Base-by-base conservation (phyloP, 2,113 vertebrate genomes). In the Bothrops jararaca region DNA sequence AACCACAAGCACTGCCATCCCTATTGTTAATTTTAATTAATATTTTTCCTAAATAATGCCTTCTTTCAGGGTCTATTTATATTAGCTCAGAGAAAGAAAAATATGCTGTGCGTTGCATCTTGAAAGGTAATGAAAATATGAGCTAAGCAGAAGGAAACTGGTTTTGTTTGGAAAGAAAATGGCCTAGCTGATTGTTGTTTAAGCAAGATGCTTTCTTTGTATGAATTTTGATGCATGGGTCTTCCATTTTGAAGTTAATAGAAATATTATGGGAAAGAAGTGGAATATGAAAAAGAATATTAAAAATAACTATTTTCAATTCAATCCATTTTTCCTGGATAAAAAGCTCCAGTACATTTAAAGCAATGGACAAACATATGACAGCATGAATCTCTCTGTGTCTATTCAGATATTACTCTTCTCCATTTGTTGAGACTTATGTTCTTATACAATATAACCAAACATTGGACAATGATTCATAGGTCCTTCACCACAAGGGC, bases 1-100 rank as follows among this genome's bases (percentile, higher is more conserved):
- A 97, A 97, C 96, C 95, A 90, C 86, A 96, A 95, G 95, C 95
- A 94, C 93, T 95, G 93, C 96, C 95, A 92, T 96, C 97, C 86
- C 97, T 95, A 97, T 98, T 98, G 98, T 98, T 97, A 94, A 18
- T 95, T 97, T 98, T 98, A 98, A 98, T 98, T 97, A 98, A 96
- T 98, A 97, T 98, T 97, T 97, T 96, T 96, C 94, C 95, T 97
- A 98, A 97, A 97, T 97, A 97, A 96, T 95, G 94, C 95, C 95
- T 93, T 97, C 90, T 96, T 97, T 97, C 97, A 96, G 96, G 95
- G 96, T 92, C 97, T 98, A 97, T 97, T 98, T 98, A 97, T 98
- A 97, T 94, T 95, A 91, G 92, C 34, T 60, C 34, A 95, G 95
- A 97, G 96, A 96, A 97, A 57, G 57, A 48, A 60, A 64, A 97